Base-by-base conservation (phyloP, 2,797 vertebrate species). In the Echeneis naucrates region DNA sequence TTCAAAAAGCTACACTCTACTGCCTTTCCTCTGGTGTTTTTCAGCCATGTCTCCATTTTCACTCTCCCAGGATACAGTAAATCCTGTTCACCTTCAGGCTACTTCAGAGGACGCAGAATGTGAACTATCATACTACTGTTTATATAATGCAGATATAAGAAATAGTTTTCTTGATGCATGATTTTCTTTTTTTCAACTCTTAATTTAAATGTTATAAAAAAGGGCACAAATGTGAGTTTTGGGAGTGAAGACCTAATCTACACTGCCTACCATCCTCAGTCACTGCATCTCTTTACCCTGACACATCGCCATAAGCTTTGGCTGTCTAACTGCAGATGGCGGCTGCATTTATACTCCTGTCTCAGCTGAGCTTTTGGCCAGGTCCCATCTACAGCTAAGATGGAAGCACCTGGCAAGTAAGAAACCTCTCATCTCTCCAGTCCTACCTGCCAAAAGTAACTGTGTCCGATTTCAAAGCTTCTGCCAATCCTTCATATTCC, bases 371-470 rank as follows among this genome's bases (percentile, higher is more conserved):
- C 51, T 27, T 69, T 30, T 72, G 72, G 60, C 71, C 4, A 16
- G 50, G 65, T 54, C 1, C 54, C 62, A 24, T 66, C 60, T 66
- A 77, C 70, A 54, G 67, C 62, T 9, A 48, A 71, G 77, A 69
- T 54, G 67, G 44, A 55, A 80, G 81, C 65, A 78, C 72, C 85
- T 80, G 69, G 67, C 72, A 68, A 24, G 63, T 47, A 57, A 48
- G 33, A 75, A 53, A 42, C 58, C 72, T 75, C 77, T 82, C 75
- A 66, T 82, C 62, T 75, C 64, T 32, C 48, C 16, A 35, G 72
- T 54, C 60, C 74, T 77, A 45, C 59, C 76, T 80, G 81, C 80
- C 82, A 84, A 75, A 54, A 80, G 79, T 45, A 60, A 63, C 68
- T 5, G 1, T 48, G 71, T 54, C 3, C 16, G 75, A 70, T 81